phyloP scores from a whole-genome alignment of 2,113 vertebrate species.

The Passer montanus region DNA sequence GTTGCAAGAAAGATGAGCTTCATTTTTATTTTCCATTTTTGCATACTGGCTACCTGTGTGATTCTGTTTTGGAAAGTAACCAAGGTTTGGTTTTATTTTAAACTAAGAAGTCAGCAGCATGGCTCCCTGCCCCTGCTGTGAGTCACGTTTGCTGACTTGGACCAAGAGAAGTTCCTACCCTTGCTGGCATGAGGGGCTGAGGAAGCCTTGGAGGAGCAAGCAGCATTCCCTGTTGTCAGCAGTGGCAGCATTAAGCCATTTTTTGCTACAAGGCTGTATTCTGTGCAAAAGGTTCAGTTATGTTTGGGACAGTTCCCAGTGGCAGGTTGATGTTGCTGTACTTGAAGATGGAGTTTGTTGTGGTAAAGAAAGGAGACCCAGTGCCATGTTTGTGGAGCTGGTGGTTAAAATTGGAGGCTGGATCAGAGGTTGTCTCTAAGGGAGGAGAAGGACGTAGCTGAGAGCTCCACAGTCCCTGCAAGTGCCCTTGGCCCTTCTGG shows the following conservation, averaged over 20 bases:
- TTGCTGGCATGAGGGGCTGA: not conserved
- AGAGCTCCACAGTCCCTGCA: not conserved
- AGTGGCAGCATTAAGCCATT: not conserved
- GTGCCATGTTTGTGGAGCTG: not conserved
- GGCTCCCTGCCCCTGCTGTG: not conserved
- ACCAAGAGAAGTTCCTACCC: not conserved
- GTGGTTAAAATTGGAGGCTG: not conserved
- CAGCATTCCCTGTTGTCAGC: not conserved
- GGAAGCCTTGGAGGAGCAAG: not conserved
- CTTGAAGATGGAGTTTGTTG: not conserved
- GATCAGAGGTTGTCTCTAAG: not conserved
- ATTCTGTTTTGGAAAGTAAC: not conserved
- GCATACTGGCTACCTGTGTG: not conserved
- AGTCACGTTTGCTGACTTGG: constrained; percentile 3
- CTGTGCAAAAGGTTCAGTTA: not conserved
- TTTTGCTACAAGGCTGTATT: not conserved
- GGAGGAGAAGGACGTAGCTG: not conserved
- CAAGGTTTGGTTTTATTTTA: not conserved
- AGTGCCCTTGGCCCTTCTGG: not conserved
- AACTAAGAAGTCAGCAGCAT: not conserved
- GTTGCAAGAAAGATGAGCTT: not conserved
- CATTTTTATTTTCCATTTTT: not conserved
- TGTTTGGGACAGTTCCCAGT: not conserved
- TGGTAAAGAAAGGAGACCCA: not conserved
- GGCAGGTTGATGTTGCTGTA: not conserved